Evolutionary conservation across 2,888 invertebrate genomes (phyloP).

Genomic region (Dysmachus trigonus): DNA sequence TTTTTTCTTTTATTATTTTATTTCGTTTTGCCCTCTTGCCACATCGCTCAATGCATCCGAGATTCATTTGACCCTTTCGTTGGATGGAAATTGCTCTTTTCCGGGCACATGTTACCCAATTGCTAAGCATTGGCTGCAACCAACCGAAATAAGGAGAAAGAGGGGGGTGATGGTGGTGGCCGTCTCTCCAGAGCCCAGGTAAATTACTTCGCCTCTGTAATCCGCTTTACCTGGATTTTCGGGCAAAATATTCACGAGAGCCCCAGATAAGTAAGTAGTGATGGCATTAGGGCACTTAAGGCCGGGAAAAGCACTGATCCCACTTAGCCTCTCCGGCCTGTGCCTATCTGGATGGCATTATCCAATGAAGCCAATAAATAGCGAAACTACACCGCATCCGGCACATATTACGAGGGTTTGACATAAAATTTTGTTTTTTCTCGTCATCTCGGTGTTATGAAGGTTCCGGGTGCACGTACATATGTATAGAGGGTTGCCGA

Average conservation of each 20-base stretch:
- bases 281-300: conserved; percentile 31
- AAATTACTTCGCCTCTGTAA: conserved; percentile 29
- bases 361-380: conserved; percentile 38
- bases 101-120: not conserved
- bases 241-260: conserved; percentile 13
- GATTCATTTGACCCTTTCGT: not conserved
- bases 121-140: not conserved
- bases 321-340: conserved; percentile 29
- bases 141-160: not conserved
- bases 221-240: conserved; percentile 7
- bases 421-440: conserved; percentile 33
- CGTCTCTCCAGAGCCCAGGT: not conserved
- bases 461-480: not conserved
- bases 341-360: conserved; percentile 33
- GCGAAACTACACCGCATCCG: conserved; percentile 35
- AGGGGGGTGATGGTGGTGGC: not conserved
- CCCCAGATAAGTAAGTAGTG: conserved; percentile 21
- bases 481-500: not conserved
- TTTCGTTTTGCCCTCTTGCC: not conserved
- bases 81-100: not conserved
- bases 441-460: conserved; percentile 30
- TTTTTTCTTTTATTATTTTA: not conserved
- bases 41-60: not conserved
- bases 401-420: conserved; percentile 35
- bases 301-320: conserved; percentile 32